Base-by-base conservation (phyloP, 2,888 invertebrate genomes). In the Cryptus viduatorius region DNA sequence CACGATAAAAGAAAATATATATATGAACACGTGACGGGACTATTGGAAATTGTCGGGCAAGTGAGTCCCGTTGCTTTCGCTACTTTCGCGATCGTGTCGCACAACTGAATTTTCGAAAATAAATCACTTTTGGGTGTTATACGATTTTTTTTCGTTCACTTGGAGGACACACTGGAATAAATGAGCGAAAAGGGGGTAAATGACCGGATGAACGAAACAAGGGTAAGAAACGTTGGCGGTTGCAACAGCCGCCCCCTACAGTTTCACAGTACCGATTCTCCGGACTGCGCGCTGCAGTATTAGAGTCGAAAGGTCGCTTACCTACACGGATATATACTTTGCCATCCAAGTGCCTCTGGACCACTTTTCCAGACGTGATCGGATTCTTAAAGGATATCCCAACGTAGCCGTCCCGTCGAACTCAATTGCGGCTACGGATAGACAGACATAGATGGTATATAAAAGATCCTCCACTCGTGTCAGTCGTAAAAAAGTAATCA, bases 341-440 rank as follows among this genome's bases (percentile, higher is more conserved):
- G 46, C 46, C 44, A 75, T 71, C 68, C 48, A 50, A 69, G 73
- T 79, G 61, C 71, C 37, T 31, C 61, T 68, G 82, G 73, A 84
- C 82, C 82, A 84, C 82, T 79, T 84, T 82, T 72, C 79, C 67
- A 46, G 53, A 84, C 84, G 84, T 84, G 81, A 84, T 59, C 46
- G 37, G 82, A 50, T 65, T 84, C 42, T 42, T 75, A 71, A 84
- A 69, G 10, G 37, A 46, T 65, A 71, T 46, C 29, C 31, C 59
- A 68, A 73, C 64, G 61, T 68, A 64, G 77, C 46, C 68, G 46
- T 77, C 64, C 68, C 50, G 42, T 69, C 44, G 44, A 84, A 78
- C 68, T 75, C 78, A 50, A 84, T 75, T 71, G 81, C 78, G 50
- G 69, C 59, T 61, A 68, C 68, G 19, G 46, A 48, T 5, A 14